Percentiles rank a stretch among this genome's conserved stretches.
phyloP scores from a whole-genome alignment of 2,113 vertebrate species.

The Rostratula benghalensis region DNA sequence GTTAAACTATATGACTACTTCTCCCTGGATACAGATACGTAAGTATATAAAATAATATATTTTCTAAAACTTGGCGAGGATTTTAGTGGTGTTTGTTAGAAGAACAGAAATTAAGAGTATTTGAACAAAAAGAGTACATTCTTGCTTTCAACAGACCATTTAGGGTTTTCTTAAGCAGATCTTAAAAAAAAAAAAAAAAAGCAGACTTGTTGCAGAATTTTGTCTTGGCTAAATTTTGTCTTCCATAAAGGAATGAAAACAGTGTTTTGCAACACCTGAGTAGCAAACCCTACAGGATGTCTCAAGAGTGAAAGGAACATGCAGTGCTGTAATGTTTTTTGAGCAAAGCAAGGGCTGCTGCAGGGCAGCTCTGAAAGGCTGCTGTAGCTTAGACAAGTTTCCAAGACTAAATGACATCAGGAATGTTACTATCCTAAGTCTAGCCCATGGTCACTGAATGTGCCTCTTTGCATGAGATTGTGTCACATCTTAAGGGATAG shows the following conservation, averaged over 20 bases:
- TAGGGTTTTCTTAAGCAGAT: not conserved
- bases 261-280: not conserved
- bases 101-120: not conserved
- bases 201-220: not conserved
- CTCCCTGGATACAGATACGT: conserved; percentile 99
- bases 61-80: not conserved
- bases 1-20: conserved; percentile 99
- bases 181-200: not conserved
- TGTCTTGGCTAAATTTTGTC: not conserved
- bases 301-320: not conserved
- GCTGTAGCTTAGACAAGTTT: not conserved
- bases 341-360: not conserved
- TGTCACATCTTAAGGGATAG: not conserved
- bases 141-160: not conserved
- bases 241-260: not conserved
- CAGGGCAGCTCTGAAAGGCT: not conserved
- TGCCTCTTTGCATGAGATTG: not conserved
- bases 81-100: not conserved
- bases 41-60: conserved; percentile 64
- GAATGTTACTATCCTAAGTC: not conserved
- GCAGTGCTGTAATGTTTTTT: not conserved
- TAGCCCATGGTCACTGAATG: not conserved
- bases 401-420: not conserved
- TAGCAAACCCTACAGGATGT: not conserved
- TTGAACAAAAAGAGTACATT: not conserved